These are phyloP conservation scores for Muraenolepis orangiensis DNA, from an alignment of 2,797 vertebrate species.

Conservation along the genomic window DNA sequence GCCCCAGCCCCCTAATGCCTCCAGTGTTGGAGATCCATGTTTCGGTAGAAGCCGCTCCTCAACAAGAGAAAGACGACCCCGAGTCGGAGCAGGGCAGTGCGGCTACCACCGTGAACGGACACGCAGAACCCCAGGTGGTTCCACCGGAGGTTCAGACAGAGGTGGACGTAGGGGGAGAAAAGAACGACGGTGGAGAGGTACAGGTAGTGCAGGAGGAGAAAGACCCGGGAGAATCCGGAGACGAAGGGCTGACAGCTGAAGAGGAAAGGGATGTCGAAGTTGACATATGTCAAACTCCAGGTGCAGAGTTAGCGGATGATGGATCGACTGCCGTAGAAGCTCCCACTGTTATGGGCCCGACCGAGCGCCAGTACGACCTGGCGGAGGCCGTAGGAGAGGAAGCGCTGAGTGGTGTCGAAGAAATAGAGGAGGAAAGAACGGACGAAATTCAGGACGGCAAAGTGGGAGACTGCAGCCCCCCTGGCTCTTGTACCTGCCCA, in stretches of 20 bases:
- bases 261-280: constrained; percentile 23
- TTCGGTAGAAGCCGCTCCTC: not conserved
- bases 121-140: constrained; percentile 54
- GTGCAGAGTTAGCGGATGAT: not conserved
- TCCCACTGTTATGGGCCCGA: constrained; percentile 8
- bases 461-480: not conserved
- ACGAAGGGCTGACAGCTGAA: not conserved
- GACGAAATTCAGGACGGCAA: not conserved
- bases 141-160: constrained; percentile 53
- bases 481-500: not conserved
- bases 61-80: not conserved
- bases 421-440: not conserved
- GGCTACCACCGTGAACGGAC: constrained; percentile 53
- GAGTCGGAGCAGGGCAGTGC: constrained; percentile 59
- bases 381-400: constrained; percentile 20
- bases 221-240: constrained; percentile 46
- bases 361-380: constrained; percentile 18
- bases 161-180: constrained; percentile 40
- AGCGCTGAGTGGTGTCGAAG: not conserved
- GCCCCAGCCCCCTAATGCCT: constrained; percentile 41
- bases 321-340: constrained; percentile 18
- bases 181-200: constrained; percentile 46
- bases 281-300: constrained; percentile 12
- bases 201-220: constrained; percentile 53
- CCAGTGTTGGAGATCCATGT: not conserved